These are phyloP conservation scores for Ceyx erithaca DNA, from an alignment of 2,797 vertebrate genomes.

Conservation along the genomic window DNA sequence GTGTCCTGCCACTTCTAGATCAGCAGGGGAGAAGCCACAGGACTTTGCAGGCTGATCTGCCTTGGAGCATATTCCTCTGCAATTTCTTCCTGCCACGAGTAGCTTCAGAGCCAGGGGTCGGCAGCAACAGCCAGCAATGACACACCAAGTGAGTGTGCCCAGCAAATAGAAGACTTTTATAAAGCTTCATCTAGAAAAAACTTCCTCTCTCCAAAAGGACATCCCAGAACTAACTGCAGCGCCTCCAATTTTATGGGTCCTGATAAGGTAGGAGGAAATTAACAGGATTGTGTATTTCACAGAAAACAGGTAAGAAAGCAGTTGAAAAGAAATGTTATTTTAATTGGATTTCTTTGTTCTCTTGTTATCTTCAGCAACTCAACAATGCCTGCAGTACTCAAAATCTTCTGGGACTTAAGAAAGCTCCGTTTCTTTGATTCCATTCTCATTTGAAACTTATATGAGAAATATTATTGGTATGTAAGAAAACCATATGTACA, in stretches of 20 bases:
- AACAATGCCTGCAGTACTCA: conserved; percentile 29
- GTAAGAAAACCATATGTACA: not conserved
- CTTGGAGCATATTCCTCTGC: rapidly evolving
- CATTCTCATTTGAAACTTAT: conserved; percentile 59
- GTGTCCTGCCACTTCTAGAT: not conserved
- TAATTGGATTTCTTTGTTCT: conserved; percentile 74
- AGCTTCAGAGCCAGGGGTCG: not conserved
- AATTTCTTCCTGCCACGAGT: not conserved
- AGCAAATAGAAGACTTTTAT: not conserved
- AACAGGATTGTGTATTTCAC: conserved; percentile 19
- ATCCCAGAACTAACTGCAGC: not conserved
- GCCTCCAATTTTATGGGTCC: not conserved
- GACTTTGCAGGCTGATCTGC: not conserved
- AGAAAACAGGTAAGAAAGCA: conserved; percentile 34
- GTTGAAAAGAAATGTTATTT: conserved; percentile 56
- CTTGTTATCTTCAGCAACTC: conserved; percentile 61
- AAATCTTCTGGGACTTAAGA: conserved; percentile 27
- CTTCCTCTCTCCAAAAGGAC: not conserved
- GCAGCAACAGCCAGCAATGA: not conserved
- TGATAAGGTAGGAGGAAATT: conserved; percentile 17
- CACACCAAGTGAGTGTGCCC: not conserved
- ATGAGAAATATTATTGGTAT: not conserved
- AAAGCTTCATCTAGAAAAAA: not conserved
- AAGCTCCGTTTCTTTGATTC: conserved; percentile 55
- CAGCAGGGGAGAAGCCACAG: not conserved